Base-by-base conservation (phyloP, 2,888 invertebrate genomes). In the Saturnia pavonia region DNA sequence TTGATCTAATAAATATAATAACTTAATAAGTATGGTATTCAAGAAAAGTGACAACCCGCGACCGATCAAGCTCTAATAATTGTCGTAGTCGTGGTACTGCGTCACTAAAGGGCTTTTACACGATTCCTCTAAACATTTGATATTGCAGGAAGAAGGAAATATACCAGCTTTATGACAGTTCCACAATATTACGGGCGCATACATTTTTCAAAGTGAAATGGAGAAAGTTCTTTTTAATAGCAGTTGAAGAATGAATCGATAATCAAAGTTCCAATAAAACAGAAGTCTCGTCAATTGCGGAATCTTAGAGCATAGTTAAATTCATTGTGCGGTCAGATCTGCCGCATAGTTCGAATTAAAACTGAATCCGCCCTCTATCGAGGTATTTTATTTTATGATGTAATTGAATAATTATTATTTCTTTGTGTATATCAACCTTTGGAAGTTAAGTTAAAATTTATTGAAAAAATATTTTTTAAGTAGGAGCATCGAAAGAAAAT, bases 271-370 rank as follows among this genome's bases (percentile, higher is more conserved):
- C 22, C 40, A 19, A 40, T 65, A 40, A n/a, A 63, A 63, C 19
- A 63, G 63, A 63, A 40, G n/a, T 65, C 65, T 40, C 40, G n/a
- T 14, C 40, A 19, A 40, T n/a, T 34, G 16, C 27, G 27, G 40
- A 63, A 40, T 63, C 34, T n/a, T 34, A 65, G 19, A n/a, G 4
- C n/a, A 65, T 65, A 65, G 65, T 65, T 65, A 40, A 34, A 54
- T 16, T 4, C 9, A 65, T 16, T 40, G 40, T 40, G 40, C 19
- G 40, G 40, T 65, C 40, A 65, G 40, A 65, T 65, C 9, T 14
- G 40, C 8, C n/a, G 40, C 65, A 65, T 65, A n/a, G 40, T 65
- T 65, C 8, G n/a, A 40, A 65, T 40, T 27, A 27, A 2, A 60
- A 60, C 3, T 60, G 25, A 57, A 54, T n/a, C 54, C 19, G 16